phyloP scores from a whole-genome alignment of 2,797 vertebrate genomes.

The Leptoclinus maculatus region DNA sequence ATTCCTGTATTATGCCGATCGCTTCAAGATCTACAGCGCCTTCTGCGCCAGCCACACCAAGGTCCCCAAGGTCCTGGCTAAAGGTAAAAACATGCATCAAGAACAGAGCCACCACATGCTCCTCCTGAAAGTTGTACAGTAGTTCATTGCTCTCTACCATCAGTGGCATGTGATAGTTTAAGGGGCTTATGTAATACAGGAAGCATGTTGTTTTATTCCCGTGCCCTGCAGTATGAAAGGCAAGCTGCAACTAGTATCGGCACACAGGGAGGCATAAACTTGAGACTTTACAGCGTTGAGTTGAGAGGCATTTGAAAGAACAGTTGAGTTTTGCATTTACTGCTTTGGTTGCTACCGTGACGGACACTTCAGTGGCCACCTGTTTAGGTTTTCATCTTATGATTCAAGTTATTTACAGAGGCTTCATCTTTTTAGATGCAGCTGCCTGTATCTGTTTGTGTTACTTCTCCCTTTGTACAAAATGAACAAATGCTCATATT shows the following conservation, averaged over 20 bases:
- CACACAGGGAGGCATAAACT: not conserved
- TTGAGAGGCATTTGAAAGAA: not conserved
- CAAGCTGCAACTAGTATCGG: conserved; percentile 7
- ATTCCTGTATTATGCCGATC: conserved; percentile 97
- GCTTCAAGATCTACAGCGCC: conserved; percentile 99
- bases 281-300: not conserved
- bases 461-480: not conserved
- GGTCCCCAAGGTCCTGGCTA: conserved; percentile 96
- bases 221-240: not conserved
- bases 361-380: not conserved
- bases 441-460: not conserved
- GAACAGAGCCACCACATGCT: not conserved
- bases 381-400: not conserved
- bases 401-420: not conserved
- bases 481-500: not conserved
- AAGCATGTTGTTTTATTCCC: conserved; percentile 16
- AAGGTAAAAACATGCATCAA: conserved; percentile 85
- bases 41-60: conserved; percentile 99
- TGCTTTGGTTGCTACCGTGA: not conserved
- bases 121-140: not conserved
- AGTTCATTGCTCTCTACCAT: not conserved
- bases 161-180: not conserved
- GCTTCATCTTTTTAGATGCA: not conserved
- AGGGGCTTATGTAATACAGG: not conserved
- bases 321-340: not conserved